phyloP scores from a whole-genome alignment of 2,888 invertebrate genomes.

The Galerucella calmariensis region DNA sequence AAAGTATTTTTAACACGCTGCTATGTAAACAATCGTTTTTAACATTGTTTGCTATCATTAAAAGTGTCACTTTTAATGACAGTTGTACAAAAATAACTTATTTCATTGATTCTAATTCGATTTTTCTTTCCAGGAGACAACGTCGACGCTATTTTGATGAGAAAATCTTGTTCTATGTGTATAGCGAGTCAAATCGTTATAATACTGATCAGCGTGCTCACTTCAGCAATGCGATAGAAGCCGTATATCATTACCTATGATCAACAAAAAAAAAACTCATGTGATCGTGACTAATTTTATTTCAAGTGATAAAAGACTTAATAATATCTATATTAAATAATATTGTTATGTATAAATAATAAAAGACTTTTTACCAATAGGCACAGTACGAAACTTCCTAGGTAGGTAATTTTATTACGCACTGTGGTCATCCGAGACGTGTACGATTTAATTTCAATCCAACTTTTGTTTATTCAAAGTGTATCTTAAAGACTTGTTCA shows the following conservation, averaged over 20 bases:
- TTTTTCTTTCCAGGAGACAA: conserved; percentile 79
- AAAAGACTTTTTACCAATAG: conserved; percentile 16
- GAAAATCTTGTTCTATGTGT: conserved; percentile 69
- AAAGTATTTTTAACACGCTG: too few relatives aligned
- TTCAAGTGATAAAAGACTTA: conserved; percentile 40
- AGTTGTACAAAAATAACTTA: too few relatives aligned
- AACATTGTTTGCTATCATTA: too few relatives aligned
- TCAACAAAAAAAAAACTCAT: conserved; percentile 30
- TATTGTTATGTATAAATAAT: conserved; percentile 21
- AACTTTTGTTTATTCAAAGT: too few relatives aligned
- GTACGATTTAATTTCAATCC: too few relatives aligned
- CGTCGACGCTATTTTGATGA: conserved; percentile 88
- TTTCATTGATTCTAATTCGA: too few relatives aligned
- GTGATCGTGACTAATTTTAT: conserved; percentile 38
- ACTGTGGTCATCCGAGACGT: too few relatives aligned
- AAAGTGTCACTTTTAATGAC: too few relatives aligned
- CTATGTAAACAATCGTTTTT: too few relatives aligned
- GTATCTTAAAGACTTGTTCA: too few relatives aligned
- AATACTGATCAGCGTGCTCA: conserved; percentile 58
- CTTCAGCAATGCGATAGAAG: conserved; percentile 62
- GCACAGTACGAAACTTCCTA: not conserved
- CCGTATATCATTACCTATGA: not conserved
- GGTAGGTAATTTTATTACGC: not conserved
- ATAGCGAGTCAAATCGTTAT: conserved; percentile 61
- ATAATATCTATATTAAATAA: conserved; percentile 25